Conservation (phyloP, 2,888 invertebrate species). For the Calliphora vomitoria region DNA sequence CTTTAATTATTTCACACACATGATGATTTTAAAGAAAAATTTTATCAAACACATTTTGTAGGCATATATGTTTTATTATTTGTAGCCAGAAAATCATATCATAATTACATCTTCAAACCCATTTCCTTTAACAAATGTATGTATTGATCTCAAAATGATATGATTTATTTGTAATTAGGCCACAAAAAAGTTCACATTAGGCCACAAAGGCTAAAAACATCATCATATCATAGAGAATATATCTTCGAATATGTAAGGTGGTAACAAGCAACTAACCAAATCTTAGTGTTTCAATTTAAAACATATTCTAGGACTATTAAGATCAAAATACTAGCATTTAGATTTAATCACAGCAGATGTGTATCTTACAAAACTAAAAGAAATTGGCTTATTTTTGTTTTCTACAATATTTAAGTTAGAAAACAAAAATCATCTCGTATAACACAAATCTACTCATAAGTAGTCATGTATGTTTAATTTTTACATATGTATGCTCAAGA, state of each 20-base stretch:
- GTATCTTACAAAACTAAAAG: background rate
- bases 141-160: background rate
- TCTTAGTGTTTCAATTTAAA: conserved; percentile 41
- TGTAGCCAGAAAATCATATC: background rate
- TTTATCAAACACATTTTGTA: background rate
- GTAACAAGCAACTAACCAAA: background rate
- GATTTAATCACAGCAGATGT: conserved; percentile 58
- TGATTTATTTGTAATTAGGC: conserved; percentile 23
- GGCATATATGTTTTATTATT: background rate
- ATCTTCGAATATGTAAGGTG: background rate
- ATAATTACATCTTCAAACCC: background rate
- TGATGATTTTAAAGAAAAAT: background rate
- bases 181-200: conserved; percentile 58
- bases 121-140: background rate
- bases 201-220: conserved; percentile 23
- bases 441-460: background rate
- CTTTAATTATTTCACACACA: background rate
- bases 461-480: background rate
- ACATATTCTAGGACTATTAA: conserved; percentile 5
- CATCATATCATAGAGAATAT: conserved; percentile 22
- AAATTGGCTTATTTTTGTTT: conserved; percentile 10
- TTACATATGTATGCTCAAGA: no score
- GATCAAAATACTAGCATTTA: background rate
- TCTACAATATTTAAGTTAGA: background rate
- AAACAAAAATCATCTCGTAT: background rate